Percentiles rank a stretch among this genome's conserved stretches.
Conservation (phyloP, 1,140 invertebrate genomes). For the Heliconius congener region DNA sequence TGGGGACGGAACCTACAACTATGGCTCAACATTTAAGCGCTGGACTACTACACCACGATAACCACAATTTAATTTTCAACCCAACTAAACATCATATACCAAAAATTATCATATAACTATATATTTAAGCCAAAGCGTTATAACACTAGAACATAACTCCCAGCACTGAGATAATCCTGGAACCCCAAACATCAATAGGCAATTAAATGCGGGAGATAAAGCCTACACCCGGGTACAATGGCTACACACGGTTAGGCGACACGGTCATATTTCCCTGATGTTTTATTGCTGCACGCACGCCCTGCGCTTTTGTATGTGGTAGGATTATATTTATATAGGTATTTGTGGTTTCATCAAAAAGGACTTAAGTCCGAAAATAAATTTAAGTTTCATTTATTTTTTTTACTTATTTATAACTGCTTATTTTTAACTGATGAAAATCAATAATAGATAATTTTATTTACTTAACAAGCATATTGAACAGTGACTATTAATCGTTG, state of each 20-base stretch:
- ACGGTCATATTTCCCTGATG: conserved; percentile 19
- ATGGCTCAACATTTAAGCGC: no score
- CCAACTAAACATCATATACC: no score
- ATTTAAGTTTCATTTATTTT: no score
- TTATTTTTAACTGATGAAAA: no score
- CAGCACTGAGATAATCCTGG: not conserved
- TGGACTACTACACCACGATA: no score
- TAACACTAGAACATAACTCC: not conserved
- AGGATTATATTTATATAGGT: not conserved
- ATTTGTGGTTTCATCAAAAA: not conserved
- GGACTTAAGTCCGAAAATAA: not conserved
- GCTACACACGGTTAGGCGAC: conserved; percentile 8
- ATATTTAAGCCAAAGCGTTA: not conserved
- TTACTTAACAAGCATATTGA: no score
- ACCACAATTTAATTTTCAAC: no score
- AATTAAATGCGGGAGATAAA: conserved; percentile 26
- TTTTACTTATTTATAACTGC: no score
- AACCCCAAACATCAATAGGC: conserved; percentile 14
- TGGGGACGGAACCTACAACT: no score
- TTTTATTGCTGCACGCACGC: conserved; percentile 23
- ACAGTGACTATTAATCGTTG: not conserved
- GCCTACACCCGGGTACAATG: conserved; percentile 12
- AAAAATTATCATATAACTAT: not conserved
- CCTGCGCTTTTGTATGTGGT: not conserved
- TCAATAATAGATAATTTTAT: no score